Evolutionary conservation across 2,888 invertebrate genomes (phyloP).

Genomic region (Tortrix viridana): DNA sequence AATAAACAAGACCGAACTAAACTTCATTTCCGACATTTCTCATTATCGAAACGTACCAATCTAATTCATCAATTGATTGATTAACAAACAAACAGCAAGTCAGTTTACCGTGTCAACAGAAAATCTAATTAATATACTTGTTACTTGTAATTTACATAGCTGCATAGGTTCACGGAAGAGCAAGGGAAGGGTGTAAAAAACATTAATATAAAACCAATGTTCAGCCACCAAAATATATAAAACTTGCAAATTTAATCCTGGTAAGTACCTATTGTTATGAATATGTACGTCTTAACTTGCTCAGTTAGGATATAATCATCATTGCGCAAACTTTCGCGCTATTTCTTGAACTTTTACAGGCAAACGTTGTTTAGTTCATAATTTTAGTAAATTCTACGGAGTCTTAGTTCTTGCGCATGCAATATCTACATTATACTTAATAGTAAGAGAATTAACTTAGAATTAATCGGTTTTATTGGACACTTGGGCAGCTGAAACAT

Average conservation of each 20-base stretch:
- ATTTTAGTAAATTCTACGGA: slow-evolving; percentile 6
- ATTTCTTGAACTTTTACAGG: slow-evolving; percentile 9
- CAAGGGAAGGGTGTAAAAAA: slow-evolving; percentile 28
- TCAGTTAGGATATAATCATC: slow-evolving; percentile 7
- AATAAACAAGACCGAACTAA: not conserved
- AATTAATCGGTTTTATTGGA: not conserved
- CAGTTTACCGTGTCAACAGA: slow-evolving; percentile 28
- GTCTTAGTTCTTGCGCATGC: not conserved
- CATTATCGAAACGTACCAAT: slow-evolving; percentile 30
- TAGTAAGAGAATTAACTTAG: not conserved
- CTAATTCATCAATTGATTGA: slow-evolving; percentile 32
- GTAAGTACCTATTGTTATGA: not conserved
- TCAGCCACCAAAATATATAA: not conserved
- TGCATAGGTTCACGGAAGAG: slow-evolving; percentile 5
- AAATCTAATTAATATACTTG: slow-evolving; percentile 20
- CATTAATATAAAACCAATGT: not conserved
- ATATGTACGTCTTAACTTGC: not conserved
- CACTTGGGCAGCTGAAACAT: slow-evolving; percentile 6
- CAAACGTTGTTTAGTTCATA: slow-evolving; percentile 5
- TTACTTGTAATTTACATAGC: no score
- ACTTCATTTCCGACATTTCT: slow-evolving; percentile 17
- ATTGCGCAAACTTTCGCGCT: slow-evolving; percentile 4
- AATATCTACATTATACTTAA: not conserved
- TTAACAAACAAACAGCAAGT: slow-evolving; percentile 36
- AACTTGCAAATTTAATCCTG: not conserved